These are phyloP conservation scores for Erebia ligea DNA, from an alignment of 2,888 invertebrate species.

Conservation along the genomic window DNA sequence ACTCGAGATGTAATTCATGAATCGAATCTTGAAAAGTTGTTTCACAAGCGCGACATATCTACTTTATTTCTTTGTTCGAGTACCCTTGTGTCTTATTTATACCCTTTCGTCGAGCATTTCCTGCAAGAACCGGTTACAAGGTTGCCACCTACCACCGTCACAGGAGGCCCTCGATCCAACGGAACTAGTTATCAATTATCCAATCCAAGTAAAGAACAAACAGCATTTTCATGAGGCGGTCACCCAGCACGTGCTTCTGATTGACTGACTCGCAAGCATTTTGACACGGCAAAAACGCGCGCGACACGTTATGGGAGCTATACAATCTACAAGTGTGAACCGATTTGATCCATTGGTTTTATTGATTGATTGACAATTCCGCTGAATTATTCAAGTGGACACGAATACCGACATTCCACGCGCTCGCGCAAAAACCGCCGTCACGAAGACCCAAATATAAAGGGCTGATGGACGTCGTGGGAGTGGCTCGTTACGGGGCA, in stretches of 20 bases:
- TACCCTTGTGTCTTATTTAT: constrained; percentile 40
- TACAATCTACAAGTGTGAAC: constrained; percentile 79
- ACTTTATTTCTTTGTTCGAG: constrained; percentile 35
- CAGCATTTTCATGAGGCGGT: constrained; percentile 61
- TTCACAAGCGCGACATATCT: constrained; percentile 26
- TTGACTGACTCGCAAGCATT: constrained; percentile 73
- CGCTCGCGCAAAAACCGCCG: constrained; percentile 72
- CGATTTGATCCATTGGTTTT: constrained; percentile 79
- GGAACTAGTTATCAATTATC: constrained; percentile 61
- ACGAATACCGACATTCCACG: constrained; percentile 75
- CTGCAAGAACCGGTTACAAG: constrained; percentile 59
- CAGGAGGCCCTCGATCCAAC: constrained; percentile 49
- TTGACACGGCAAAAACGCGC: constrained; percentile 71
- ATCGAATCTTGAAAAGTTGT: constrained; percentile 26
- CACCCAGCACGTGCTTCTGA: constrained; percentile 66
- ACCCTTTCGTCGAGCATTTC: constrained; percentile 46
- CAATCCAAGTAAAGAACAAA: constrained; percentile 57
- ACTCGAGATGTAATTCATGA: constrained; percentile 14
- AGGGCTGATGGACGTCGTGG: constrained; percentile 64
- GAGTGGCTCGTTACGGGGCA: constrained; percentile 64
- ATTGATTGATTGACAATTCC: constrained; percentile 81
- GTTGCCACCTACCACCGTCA: constrained; percentile 48
- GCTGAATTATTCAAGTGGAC: constrained; percentile 79
- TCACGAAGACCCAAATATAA: constrained; percentile 64
- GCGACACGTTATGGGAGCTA: constrained; percentile 68